These are phyloP conservation scores for Drosophila sordidapex DNA, from an alignment of 2,888 invertebrate species.

Conservation along the genomic window DNA sequence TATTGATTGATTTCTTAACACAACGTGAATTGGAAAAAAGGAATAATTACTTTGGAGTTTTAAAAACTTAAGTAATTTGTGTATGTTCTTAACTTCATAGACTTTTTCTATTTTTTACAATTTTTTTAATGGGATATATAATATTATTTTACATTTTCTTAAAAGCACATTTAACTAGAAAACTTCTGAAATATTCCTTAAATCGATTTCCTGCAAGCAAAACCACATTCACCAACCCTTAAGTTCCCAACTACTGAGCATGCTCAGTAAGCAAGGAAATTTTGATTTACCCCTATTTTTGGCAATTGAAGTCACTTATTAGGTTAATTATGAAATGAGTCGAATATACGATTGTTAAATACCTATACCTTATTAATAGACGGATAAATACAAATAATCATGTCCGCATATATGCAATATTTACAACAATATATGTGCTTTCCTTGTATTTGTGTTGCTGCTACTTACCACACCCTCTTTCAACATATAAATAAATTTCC, in stretches of 20 bases:
- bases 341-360: not conserved
- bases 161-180: slow-evolving; percentile 53
- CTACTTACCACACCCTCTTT: slow-evolving; percentile 4
- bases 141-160: slow-evolving; percentile 42
- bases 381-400: not conserved
- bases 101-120: slow-evolving; percentile 6
- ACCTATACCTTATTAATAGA: not conserved
- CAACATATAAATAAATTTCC: not conserved
- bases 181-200: slow-evolving; percentile 55
- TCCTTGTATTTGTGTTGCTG: not conserved
- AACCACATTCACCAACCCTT: slow-evolving; percentile 37
- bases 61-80: slow-evolving; percentile 1
- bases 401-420: too few relatives aligned
- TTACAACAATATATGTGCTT: not conserved
- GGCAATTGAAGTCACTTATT: not conserved
- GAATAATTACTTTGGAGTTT: slow-evolving; percentile 4
- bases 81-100: slow-evolving; percentile 6
- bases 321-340: not conserved
- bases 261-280: slow-evolving; percentile 45
- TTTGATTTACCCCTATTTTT: slow-evolving; percentile 35
- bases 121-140: not conserved
- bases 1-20: slow-evolving; percentile 29
- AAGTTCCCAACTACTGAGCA: slow-evolving; percentile 52
- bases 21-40: not conserved
- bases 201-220: slow-evolving; percentile 66